Conservation (phyloP, 2,888 invertebrate species). For the Melinaea menophilus region DNA sequence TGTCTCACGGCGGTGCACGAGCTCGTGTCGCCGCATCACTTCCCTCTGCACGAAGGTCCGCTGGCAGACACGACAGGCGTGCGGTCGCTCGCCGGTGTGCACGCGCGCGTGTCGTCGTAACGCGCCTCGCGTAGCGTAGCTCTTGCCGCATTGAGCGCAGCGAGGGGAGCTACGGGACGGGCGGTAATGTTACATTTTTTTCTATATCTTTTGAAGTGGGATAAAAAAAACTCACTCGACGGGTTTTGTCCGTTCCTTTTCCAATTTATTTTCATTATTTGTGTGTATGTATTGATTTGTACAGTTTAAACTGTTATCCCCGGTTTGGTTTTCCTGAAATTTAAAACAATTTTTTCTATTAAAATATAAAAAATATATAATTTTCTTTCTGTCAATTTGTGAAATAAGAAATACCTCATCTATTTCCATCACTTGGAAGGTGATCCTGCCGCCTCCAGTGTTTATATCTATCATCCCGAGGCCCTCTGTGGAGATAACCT, state of each 20-base stretch:
- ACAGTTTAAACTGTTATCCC: too few species aligned
- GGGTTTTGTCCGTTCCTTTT: too few species aligned
- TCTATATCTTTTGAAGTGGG: too few species aligned
- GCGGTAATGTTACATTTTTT: too few species aligned
- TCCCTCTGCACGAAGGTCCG: slow-evolving; percentile 84
- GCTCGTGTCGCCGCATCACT: slow-evolving; percentile 80
- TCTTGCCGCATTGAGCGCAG: slow-evolving; percentile 80
- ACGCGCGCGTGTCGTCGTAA: slow-evolving; percentile 82
- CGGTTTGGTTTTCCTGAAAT: background rate
- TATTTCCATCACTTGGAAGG: slow-evolving; percentile 53
- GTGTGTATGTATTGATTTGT: too few species aligned
- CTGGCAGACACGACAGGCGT: slow-evolving; percentile 49
- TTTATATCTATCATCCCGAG: slow-evolving; percentile 49
- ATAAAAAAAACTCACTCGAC: too few species aligned
- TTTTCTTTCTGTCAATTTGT: too few species aligned
- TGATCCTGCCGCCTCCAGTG: slow-evolving; percentile 45
- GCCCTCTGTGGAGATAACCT: slow-evolving; percentile 39
- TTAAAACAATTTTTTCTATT: background rate
- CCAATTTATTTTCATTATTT: too few species aligned
- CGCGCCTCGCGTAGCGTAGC: slow-evolving; percentile 82
- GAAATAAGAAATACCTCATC: slow-evolving; percentile 36
- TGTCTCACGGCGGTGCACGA: slow-evolving; percentile 37
- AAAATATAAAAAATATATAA: too few species aligned
- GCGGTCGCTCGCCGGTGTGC: slow-evolving; percentile 79
- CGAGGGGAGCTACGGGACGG: slow-evolving; percentile 31